Percentiles rank a stretch among this genome's conserved stretches.
Conservation (phyloP, 2,797 vertebrate species). For the Carapus acus region DNA sequence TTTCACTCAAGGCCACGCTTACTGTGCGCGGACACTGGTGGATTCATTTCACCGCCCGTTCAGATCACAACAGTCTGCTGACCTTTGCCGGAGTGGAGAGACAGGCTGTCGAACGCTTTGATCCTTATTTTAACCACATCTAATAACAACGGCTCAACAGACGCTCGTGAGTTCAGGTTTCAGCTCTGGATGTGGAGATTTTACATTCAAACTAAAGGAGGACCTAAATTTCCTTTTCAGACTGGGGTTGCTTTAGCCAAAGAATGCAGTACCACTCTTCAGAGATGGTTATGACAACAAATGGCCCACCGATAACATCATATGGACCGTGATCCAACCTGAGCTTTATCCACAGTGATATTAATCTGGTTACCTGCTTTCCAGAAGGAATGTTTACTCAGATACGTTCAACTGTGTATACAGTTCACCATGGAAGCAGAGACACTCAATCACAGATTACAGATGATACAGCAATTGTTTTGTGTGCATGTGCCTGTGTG, state of each 20-base stretch:
- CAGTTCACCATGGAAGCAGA: constrained; percentile 21
- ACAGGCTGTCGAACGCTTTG: constrained; percentile 41
- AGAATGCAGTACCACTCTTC: constrained; percentile 33
- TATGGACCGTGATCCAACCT: constrained; percentile 24
- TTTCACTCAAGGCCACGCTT: constrained; percentile 38
- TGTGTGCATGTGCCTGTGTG: constrained; percentile 9
- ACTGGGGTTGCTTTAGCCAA: neutral
- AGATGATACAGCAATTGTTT: constrained; percentile 25
- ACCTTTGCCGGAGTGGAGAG: constrained; percentile 24
- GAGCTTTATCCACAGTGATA: constrained; percentile 29
- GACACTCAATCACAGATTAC: constrained; percentile 11
- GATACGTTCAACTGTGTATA: constrained; percentile 35
- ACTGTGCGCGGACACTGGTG: constrained; percentile 2
- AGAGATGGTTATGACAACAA: constrained; percentile 46
- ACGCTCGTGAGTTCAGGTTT: constrained; percentile 23
- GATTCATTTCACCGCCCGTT: constrained; percentile 34
- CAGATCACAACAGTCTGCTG: constrained; percentile 41
- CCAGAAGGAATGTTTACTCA: constrained; percentile 48
- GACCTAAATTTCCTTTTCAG: constrained; percentile 24
- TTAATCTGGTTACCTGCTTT: constrained; percentile 41
- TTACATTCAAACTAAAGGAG: constrained; percentile 27
- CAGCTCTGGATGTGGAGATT: constrained; percentile 39
- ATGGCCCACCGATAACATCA: constrained; percentile 45
- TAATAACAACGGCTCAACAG: constrained; percentile 16
- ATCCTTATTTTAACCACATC: constrained; percentile 30